Evolutionary conservation across 2,888 invertebrate species (phyloP), one percentile per base, ranked within the genome.

Genomic region (Synanthedon formicaeformis): DNA sequence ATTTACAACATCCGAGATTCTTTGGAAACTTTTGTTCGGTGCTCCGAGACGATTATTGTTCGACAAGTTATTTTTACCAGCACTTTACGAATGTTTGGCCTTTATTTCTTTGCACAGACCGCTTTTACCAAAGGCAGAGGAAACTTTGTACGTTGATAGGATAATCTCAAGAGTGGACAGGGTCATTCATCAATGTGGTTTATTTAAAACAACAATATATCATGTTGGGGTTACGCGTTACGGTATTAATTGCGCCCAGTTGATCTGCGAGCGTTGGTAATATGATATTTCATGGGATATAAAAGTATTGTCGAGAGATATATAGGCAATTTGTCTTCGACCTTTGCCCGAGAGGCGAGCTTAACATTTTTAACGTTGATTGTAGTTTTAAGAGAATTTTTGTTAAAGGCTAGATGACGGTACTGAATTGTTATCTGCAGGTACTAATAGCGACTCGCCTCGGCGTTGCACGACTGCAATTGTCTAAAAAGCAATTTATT

Each of bases 201-300:
- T 67, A 69, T 45, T 73, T 69, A 68, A 74, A 71, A 70, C 65
- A 71, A 72, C 67, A 66, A 71, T 78, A 72, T 67, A 73, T 73
- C 65, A 65, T 61, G 57, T 52, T 56, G 60, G 55, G 62, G 61
- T 65, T 64, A 64, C 62, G 60, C 59, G 63, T 59, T 58, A 62
- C 55, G 58, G 57, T 61, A 60, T 59, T 64, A 64, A 68, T 68
- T 65, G 60, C 62, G 54, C 59, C 16, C 54, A 58, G 57, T 56
- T 58, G 58, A 14, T 45, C 16, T n/a, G 27, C 40, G 11, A 18
- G 57, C 55, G 57, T 58, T 53, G 53, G 58, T 50, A 57, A 58
- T 59, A 56, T 55, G 56, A 58, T 58, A 56, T 49, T 16, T 49
- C 49, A 49, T 23, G 49, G 49, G 49, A 49, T 23, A 16, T 49